Evolutionary conservation across 2,113 vertebrate genomes (phyloP), one percentile per base, ranked within the genome.

Genomic region (Piprites chloris): DNA sequence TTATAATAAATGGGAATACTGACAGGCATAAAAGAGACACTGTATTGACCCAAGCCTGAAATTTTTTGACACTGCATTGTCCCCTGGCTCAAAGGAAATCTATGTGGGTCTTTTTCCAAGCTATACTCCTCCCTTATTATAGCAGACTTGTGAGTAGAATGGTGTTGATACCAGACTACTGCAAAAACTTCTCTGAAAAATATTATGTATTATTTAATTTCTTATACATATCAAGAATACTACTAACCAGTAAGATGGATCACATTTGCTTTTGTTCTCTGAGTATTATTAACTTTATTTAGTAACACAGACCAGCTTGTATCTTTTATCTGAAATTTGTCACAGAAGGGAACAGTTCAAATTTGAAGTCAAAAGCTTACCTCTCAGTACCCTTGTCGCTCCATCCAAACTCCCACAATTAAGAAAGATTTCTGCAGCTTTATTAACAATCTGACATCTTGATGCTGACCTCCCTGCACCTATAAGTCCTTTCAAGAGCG

Each of bases 361-460:
- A 72, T 68, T 59, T 39, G n/a, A 53, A 87, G n/a, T 50, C 19
- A 71, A 86, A 66, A 61, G 52, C 91, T 97, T 98, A 99, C 99
- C 99, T 98, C 98, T 98, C 19, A 99, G 96, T 18, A 98, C 95
- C 90, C 98, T 98, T 9, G 98, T 95, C 2, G 99, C 99, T 89
- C 98, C 98, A 89, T 99, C 98, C 79, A 98, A 95, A 62, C 97
- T 98, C 90, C 98, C 98, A 74, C 97, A 98, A 95, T 98, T 98
- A 56, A 99, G 97, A 93, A 98, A 99, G 83, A 99, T 98, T 96
- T 99, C 99, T 59, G 98, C 97, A 13, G 99, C 99, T 97, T 98
- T 94, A 74, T 99, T 99, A 95, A 99, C 95, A 94, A 99, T 98
- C 88, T 96, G 97, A 96, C 99, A 99, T 90, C 98, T 98, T 10